Evolutionary conservation across 1,140 invertebrate genomes (phyloP), one percentile per base, ranked within the genome.

Genomic region (Cydia fagiglandana): DNA sequence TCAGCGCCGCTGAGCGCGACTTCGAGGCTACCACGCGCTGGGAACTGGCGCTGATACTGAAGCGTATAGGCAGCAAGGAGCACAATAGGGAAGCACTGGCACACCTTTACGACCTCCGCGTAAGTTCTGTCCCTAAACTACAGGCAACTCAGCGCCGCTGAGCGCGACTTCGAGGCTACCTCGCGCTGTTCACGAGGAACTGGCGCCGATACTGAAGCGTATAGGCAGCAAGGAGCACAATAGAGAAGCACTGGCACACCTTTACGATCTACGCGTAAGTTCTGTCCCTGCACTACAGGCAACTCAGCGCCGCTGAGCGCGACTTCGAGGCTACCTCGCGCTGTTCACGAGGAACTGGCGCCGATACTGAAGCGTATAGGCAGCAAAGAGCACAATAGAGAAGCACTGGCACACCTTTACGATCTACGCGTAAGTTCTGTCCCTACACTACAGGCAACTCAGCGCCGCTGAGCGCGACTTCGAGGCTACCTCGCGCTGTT

Each of bases 321-420:
- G 0, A 86, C 76, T 89, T 84, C 77, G 80, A 89, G 87, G 81
- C 92, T 97, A 56, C 95, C 96, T 1, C 95, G 97, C 81, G 94
- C 94, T 30, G 95, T 96, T 5, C 97, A 98, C 85, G 97, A 98
- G 76, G 95, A 96, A 81, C 92, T 99, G 73, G 96, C 96, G 0
- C 96, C 97, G 82, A 99, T 99, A 84, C 97, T 99, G 83, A 97
- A 97, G 87, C 96, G 98, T 83, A 98, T 99, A 81, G 97, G 97
- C 30, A 97, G 96, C 15, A 98, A 97, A 87, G 96, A 98, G 80
- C 96, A 97, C 79, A 97, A 97, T 2, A 96, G 96, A 90, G 97
- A 98, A 88, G 98, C 98, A 45, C 92, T 99, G 45, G 94, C 95
- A 76, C 96, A 98, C 83, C 91, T 99, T 6, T 98, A 98, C 85